Evolutionary conservation across 1,140 invertebrate genomes (phyloP).

Genomic region (Halyomorpha halys): DNA sequence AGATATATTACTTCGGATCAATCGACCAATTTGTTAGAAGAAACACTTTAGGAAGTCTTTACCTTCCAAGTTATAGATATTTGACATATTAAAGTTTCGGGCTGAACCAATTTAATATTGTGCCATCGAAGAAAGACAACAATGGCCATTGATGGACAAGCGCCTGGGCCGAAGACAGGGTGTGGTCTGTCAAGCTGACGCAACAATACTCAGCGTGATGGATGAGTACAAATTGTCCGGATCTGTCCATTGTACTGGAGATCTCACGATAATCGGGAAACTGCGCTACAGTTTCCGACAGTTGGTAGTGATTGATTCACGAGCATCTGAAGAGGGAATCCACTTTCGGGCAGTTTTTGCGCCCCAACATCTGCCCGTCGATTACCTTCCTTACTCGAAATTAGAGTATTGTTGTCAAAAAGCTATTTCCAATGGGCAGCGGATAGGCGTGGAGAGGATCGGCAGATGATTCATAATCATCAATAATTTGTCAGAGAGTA

Average conservation of each 20-base stretch:
- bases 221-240: constrained; percentile 7
- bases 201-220: neutral
- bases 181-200: neutral
- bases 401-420: neutral
- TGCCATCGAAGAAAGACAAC: too few species aligned
- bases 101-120: too few species aligned
- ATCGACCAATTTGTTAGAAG: too few species aligned
- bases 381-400: neutral
- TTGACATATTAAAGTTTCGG: too few species aligned
- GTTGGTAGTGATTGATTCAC: neutral
- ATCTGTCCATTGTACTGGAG: neutral
- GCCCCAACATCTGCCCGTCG: neutral
- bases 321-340: neutral
- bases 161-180: neutral
- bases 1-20: too few species aligned
- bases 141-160: neutral
- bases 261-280: constrained; percentile 1
- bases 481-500: too few species aligned
- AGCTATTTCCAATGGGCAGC: neutral
- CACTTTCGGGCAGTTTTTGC: neutral
- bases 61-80: too few species aligned
- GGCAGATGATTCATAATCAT: too few species aligned
- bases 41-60: too few species aligned
- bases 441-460: too few species aligned
- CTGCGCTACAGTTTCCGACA: neutral